Base-by-base conservation (phyloP, 2,888 invertebrate genomes). In the Cryptosula pallasiana region DNA sequence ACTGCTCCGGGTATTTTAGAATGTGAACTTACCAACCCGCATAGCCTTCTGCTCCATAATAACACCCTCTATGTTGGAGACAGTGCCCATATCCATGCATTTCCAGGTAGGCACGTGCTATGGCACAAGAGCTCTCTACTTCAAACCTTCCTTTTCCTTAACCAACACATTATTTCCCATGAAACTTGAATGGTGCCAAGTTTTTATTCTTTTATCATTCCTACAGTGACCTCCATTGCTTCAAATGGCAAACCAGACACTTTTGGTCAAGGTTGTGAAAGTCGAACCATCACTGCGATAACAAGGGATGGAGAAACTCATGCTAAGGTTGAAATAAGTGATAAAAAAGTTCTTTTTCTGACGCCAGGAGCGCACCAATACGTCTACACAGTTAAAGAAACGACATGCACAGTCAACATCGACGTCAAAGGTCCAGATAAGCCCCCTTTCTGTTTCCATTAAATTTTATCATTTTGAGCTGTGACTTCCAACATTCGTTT, bases 31-130 rank as follows among this genome's bases (percentile, higher is more conserved):
- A 32, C 25, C 9, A 32, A 32, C 27, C 63, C 63, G 2, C 63
- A 63, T n/a, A 27, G 63, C 32, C 29, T 63, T 27, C 27, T 63
- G 29, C 27, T 25, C 34, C 32, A 63, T 32, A 63, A 63, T n/a
- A n/a, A 32, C 34, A 63, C 63, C 13, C 63, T 63, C 34, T 63
- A 32, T 32, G 34, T 63, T 27, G 63, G 63, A 32, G 63, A 63
- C 27, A 27, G 25, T 34, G 25, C 63, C 5, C 25, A 25, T 63
- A 32, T 63, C 27, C 27, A 32, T 5, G 32, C 32, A 32, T 29
- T 63, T 9, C 63, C 63, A 29, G 32, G 63, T 63, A 63, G 16
- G 32, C 3, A 29, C 27, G 9, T 55, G 23, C n/a, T n/a, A n/a
- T n/a, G n/a, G n/a, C n/a, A n/a, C n/a, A n/a, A n/a, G n/a, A n/a